Evolutionary conservation across 2,888 invertebrate genomes (phyloP), one percentile per base, ranked within the genome.

Genomic region (Azorinus chamasolen): DNA sequence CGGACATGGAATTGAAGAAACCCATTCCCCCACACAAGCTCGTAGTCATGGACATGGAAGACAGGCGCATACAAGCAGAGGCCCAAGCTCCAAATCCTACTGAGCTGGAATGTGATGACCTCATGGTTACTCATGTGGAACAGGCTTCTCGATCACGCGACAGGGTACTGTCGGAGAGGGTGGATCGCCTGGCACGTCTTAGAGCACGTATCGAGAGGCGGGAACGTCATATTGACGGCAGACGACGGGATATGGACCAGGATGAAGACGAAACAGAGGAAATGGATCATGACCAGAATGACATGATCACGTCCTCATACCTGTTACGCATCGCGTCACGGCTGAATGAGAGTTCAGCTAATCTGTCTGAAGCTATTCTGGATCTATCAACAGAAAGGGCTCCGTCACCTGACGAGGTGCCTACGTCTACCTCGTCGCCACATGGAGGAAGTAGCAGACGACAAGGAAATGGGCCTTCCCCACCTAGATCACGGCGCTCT

Each of bases 1-100:
- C 79, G 14, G 88, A 90, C 51, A 66, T 83, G 6, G 69, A 68
- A 3, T 75, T 90, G 27, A 88, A 87, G 48, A 83, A 85, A 18
- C 87, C 89, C 0, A 81, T 89, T 16, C 86, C 86, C 0, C 83
- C 85, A 2, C 88, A 88, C 43, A 87, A 88, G 70, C 76, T 90
- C 22, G 74, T 85, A 1, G 61, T 86, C 1, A 71, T 89, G 39
- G 89, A 90, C 51, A 80, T 58, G 75, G 77, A 72, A 32, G 79
- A 65, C 22, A 66, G 73, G 20, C 68, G 76, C 24, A 48, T 62
- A 14, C 57, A 46, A 3, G 53, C 74, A 27, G 68, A 64, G 24
- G 79, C 76, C 14, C 80, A 85, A 43, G 48, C 59, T 5, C 79
- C 76, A 3, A 66, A 72, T 45, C 73, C 75, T 2, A 54, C 70